phyloP scores from a whole-genome alignment of 2,797 vertebrate species.

The Gorsachius magnificus region DNA sequence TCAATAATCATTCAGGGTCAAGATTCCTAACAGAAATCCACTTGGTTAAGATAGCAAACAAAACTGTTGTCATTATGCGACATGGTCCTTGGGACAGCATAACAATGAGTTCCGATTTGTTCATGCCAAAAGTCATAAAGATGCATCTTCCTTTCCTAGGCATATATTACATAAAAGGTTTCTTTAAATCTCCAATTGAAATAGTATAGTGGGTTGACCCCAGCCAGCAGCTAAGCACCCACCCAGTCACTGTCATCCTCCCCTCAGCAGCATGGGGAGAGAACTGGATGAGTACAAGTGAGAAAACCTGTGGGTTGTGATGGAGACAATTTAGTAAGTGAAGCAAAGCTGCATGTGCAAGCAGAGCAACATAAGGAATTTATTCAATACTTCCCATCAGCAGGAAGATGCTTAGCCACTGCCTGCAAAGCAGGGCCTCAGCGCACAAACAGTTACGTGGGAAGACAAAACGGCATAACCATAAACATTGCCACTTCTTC shows the following conservation, averaged over 20 bases:
- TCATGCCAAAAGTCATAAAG: background rate
- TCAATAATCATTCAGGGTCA: background rate
- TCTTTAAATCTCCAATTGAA: background rate
- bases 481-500: background rate
- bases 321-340: background rate
- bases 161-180: background rate
- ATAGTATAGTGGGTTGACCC: background rate
- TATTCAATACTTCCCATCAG: background rate
- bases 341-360: background rate
- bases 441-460: fast-evolving
- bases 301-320: background rate
- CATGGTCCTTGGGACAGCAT: background rate
- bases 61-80: background rate
- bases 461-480: background rate
- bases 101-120: background rate
- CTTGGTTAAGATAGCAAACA: background rate
- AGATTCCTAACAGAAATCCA: background rate
- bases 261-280: background rate
- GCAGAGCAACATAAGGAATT: background rate
- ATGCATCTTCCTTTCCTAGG: background rate
- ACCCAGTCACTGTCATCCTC: background rate
- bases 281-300: background rate
- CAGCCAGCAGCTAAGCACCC: background rate
- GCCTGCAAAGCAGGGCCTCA: background rate
- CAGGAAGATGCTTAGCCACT: background rate